Base-by-base conservation (phyloP, 1,140 invertebrate species). In the Episyrphus balteatus region DNA sequence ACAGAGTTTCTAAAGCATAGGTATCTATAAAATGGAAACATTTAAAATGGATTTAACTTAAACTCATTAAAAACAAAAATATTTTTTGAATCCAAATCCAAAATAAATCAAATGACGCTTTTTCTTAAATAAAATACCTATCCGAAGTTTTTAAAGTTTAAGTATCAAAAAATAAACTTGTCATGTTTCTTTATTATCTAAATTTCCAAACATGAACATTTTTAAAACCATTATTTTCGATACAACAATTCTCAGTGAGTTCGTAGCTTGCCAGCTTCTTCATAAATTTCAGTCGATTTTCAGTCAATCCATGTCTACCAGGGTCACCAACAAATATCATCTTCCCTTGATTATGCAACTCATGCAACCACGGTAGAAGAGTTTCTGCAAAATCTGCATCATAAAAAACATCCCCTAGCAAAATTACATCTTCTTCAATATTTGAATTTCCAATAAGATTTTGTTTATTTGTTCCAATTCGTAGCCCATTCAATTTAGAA, bases 361-460 rank as follows among this genome's bases (percentile, higher is more conserved):
- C 45, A 5, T 56, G 47, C 1, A 78, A 53, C 76, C 76, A 78
- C 0, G 66, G 50, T 32, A 74, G 70, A 11, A 77, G 48, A 9
- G 47, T 26, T 5, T 51, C 57, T 2, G 70, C 68, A 42, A 75
- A 73, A 40, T 72, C 66, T 49, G 74, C 70, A 50, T 78, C 73
- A 51, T 79, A 78, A 49, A 78, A 70, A 61, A 78, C 70, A 55
- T 78, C 75, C 12, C 75, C 75, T 15, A 77, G 57, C 9, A 79
- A 56, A 30, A 79, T 63, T 2, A 71, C 55, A 50, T 78, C 72
- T 49, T 77, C 71, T 8, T 56, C 44, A 7, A 55, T 47, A 39
- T 21, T 31, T 13, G 55, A 44, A 9, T 47, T 51, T 5, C 63
- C 69, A 42, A 76, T 60, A 19, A 73, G 57, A 51, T 76, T 70